These are phyloP conservation scores for Mormoops blainvillei DNA, from an alignment of 2,113 vertebrate species.

Conservation along the genomic window DNA sequence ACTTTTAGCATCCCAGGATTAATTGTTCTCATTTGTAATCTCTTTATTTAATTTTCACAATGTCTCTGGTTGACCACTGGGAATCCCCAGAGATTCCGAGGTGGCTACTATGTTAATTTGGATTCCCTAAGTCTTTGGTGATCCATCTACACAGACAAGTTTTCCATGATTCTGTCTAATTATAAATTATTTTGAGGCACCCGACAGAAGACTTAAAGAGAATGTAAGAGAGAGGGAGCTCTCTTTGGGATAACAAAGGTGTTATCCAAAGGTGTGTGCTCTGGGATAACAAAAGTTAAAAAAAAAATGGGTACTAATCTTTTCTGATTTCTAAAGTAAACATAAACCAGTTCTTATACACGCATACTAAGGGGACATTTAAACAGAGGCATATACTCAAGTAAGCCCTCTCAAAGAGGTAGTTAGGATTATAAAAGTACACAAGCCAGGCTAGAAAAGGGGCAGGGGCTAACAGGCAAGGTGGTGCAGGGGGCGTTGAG, in stretches of 20 bases:
- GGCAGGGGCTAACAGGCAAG: neutral
- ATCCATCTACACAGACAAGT: neutral
- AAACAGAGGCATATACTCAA: neutral
- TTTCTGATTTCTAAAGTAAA: conserved; percentile 5
- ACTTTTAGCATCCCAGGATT: neutral
- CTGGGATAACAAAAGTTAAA: neutral
- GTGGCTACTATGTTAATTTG: neutral
- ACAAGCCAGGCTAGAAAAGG: neutral
- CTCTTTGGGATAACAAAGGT: neutral
- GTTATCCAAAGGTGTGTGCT: neutral
- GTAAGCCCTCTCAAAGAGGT: neutral
- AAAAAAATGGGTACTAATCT: neutral
- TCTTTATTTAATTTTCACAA: neutral
- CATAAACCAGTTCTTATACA: neutral
- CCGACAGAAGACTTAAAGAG: neutral
- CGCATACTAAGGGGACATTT: neutral
- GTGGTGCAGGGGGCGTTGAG: accelerated
- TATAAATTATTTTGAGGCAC: neutral
- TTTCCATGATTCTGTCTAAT: neutral
- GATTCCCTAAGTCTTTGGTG: neutral
- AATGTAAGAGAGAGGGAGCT: neutral
- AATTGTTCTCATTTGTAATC: neutral
- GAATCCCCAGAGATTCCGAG: neutral
- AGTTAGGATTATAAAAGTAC: neutral
- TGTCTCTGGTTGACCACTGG: neutral